These are phyloP conservation scores for Amphiprion ocellaris DNA, from an alignment of 2,113 vertebrate genomes.

Conservation along the genomic window DNA sequence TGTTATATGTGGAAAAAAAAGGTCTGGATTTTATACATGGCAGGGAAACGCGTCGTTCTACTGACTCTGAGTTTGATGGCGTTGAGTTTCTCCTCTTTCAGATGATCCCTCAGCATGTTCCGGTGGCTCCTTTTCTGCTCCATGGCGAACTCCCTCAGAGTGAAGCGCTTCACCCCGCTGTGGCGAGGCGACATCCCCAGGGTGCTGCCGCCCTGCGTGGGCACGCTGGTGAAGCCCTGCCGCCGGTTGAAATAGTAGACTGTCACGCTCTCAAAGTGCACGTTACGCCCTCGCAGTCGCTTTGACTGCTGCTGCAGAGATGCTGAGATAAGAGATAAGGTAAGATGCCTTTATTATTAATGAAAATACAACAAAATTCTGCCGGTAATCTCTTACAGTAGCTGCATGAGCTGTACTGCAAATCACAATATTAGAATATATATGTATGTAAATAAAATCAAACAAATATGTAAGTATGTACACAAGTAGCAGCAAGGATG, in stretches of 20 bases:
- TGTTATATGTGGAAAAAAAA: neutral
- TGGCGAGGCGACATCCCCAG: slow-evolving; percentile 95
- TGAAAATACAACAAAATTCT: no score
- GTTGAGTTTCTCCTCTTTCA: slow-evolving; percentile 93
- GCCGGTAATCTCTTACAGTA: no score
- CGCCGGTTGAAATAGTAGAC: slow-evolving; percentile 95
- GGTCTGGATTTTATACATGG: no score
- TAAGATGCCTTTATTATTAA: no score
- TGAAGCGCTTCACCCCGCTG: slow-evolving; percentile 90
- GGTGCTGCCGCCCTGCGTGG: slow-evolving; percentile 95
- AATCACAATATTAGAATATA: no score
- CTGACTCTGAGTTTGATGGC: slow-evolving; percentile 92
- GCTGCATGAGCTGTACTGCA: no score
- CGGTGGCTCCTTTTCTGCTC: slow-evolving; percentile 92
- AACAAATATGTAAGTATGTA: no score
- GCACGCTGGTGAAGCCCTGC: slow-evolving; percentile 95
- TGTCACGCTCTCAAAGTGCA: slow-evolving; percentile 94
- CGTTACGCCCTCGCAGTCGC: slow-evolving; percentile 89
- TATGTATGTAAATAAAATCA: no score
- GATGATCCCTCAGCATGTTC: slow-evolving; percentile 92
- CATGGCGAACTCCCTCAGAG: slow-evolving; percentile 92
- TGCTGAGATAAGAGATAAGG: slow-evolving; percentile 16
- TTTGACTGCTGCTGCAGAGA: slow-evolving; percentile 91
- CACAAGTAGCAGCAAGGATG: no score
- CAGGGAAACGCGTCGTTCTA: neutral